A percentile compares a stretch with the other conserved stretches of the same genome.
Evolutionary conservation across 64 coral and sea anemone genomes (phyloP).

Genomic region (Dendrophyllia cribrosa): DNA sequence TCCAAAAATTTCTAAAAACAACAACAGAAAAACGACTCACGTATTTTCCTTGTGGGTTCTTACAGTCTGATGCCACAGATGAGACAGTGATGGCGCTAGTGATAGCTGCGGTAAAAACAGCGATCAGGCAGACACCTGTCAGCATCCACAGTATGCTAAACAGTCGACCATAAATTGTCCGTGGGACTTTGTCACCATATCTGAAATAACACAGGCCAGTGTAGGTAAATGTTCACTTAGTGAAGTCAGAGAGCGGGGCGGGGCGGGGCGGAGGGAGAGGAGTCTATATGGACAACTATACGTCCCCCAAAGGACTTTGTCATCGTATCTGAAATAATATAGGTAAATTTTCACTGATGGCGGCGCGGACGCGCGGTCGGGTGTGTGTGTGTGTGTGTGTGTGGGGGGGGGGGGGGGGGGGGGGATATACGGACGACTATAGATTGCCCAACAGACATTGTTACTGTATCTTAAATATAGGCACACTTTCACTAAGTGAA

Average conservation of each 20-base stretch:
- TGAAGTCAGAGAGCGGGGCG: background rate
- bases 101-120: slow-evolving; percentile 60
- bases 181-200: slow-evolving; percentile 57
- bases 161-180: slow-evolving; percentile 38
- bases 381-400: too few species aligned
- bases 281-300: background rate
- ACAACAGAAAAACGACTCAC: background rate
- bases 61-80: slow-evolving; percentile 27
- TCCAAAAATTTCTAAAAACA: too few species aligned
- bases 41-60: slow-evolving; percentile 2
- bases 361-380: too few species aligned
- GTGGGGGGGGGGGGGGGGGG: too few species aligned
- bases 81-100: slow-evolving; percentile 64
- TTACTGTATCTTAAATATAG: too few species aligned
- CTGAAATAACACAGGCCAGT: slow-evolving; percentile 18
- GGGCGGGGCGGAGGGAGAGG: background rate
- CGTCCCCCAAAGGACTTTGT: too few species aligned
- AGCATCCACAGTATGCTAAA: slow-evolving; percentile 63
- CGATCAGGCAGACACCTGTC: slow-evolving; percentile 28
- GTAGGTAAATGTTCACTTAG: background rate
- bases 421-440: too few species aligned
- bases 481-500: too few species aligned
- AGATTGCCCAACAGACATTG: too few species aligned
- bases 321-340: too few species aligned
- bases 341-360: too few species aligned